Evolutionary conservation across 2,888 invertebrate genomes (phyloP), one percentile per base, ranked within the genome.

Genomic region (Apotomis turbidana): DNA sequence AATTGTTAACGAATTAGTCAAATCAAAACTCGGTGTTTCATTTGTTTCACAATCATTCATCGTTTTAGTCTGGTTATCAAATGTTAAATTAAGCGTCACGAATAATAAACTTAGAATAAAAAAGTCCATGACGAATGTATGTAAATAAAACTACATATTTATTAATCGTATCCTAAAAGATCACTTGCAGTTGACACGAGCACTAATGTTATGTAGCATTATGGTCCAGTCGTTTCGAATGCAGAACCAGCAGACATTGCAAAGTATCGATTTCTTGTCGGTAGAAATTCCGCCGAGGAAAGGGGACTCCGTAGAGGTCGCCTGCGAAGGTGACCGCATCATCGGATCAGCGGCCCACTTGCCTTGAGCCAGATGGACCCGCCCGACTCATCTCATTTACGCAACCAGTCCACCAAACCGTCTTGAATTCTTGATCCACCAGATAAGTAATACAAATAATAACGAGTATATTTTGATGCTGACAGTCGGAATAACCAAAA

Each of bases 361-460:
- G 83, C 90, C 91, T 91, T 91, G 91, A 88, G 89, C 91, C 83
- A 89, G 82, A 89, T 90, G 84, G 77, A 80, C 77, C 76, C 62
- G 70, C 69, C 70, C 71, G 78, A 78, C 79, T 82, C 83, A 83
- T 85, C 81, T 75, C 54, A 52, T 41, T 72, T 72, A 57, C 62
- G 72, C 68, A 72, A 68, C 13, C 41, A 36, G 49, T 68, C 12
- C 41, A 57, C 12, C 63, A 49, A 70, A 63, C 38, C 58, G 38
- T 58, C 8, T 57, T 46, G 36, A 36, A 62, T 58, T 41, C 13
- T 58, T 58, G 57, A 69, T 69, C 36, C 62, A 57, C 12, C 58
- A 58, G 27, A 27, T 27, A 67, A 58, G 27, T 46, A 27, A 38
- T 41, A 41, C 51, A 0, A 27, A 27, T 27, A 67, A 36, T 36